Base-by-base conservation (phyloP, 2,888 invertebrate species). In the Tryphoninae sp. region DNA sequence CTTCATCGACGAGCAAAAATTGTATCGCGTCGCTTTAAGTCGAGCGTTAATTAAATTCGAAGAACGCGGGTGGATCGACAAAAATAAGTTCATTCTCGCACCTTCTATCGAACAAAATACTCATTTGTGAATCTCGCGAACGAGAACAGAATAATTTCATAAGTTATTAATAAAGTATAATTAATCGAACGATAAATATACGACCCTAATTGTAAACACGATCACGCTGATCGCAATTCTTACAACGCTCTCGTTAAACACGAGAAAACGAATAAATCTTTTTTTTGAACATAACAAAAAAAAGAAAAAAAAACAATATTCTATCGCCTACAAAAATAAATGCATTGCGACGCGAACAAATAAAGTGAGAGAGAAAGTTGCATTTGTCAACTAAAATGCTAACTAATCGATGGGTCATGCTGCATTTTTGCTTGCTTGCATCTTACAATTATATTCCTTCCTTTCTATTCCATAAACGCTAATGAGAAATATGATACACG, bases 341-440 rank as follows among this genome's bases (percentile, higher is more conserved):
- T 82, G 82, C 82, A 82, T 61, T 58, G 77, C 53, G 72, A 51
- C 67, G 58, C 68, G 58, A 79, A 72, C 42, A 16, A n/a, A 71
- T 2, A 42, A 75, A 45, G 7, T 65, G 53, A 55, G 33, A 69
- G 16, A 75, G 22, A 71, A 49, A 71, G 33, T 62, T 71, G 16
- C 16, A 33, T 80, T 68, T 58, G 33, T 80, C 51, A 68, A 68
- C 58, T 49, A 61, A 75, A 58, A 59, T 16, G 22, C 53, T 75
- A 76, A 72, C 65, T 82, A 82, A 79, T 68, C 76, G 79, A 79
- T 79, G 82, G 76, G 76, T 79, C 76, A 79, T 79, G 67, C 79
- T 72, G 3, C 68, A 67, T 65, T 33, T 76, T 61, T 67, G 76
- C 79, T 26, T 59, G 49, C 67, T 72, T 72, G 75, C 65, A 33